Conservation (phyloP, 2,113 vertebrate species). For the Lophotis ruficrista region DNA sequence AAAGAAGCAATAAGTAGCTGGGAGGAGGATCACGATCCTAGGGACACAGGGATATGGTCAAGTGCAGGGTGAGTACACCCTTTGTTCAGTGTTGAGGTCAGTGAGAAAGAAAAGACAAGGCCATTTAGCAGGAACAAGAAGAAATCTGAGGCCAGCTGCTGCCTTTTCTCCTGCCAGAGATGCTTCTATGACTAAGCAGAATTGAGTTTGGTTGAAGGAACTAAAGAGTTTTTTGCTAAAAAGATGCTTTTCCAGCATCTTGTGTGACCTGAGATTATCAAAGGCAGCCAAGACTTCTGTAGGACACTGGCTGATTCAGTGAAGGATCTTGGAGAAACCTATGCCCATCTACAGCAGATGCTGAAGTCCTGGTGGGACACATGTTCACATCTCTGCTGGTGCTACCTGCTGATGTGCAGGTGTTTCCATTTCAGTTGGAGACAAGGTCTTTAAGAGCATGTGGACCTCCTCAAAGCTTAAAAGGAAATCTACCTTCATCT, state of each 20-base stretch:
- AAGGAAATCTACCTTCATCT: not conserved
- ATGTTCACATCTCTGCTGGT: not conserved
- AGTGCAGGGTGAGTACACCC: not conserved
- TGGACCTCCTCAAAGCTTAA: not conserved
- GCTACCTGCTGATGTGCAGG: not conserved
- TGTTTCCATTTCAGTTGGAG: not conserved
- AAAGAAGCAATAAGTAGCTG: not conserved
- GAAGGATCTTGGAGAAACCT: not conserved
- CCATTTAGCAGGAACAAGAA: not conserved
- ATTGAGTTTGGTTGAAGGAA: not conserved
- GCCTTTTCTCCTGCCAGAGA: not conserved
- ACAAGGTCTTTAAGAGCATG: not conserved
- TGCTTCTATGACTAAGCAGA: not conserved
- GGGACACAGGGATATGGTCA: not conserved
- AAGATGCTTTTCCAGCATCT: not conserved
- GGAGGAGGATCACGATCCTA: not conserved
- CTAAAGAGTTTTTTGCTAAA: not conserved
- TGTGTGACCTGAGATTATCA: not conserved
- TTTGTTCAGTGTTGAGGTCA: not conserved
- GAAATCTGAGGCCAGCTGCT: not conserved
- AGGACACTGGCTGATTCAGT: not conserved
- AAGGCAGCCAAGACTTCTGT: not conserved
- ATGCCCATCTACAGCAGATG: not conserved
- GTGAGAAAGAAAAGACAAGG: not conserved
- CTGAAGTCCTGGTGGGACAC: not conserved